phyloP scores from a whole-genome alignment of 2,113 vertebrate genomes.

The Drymodes brunneopygia region DNA sequence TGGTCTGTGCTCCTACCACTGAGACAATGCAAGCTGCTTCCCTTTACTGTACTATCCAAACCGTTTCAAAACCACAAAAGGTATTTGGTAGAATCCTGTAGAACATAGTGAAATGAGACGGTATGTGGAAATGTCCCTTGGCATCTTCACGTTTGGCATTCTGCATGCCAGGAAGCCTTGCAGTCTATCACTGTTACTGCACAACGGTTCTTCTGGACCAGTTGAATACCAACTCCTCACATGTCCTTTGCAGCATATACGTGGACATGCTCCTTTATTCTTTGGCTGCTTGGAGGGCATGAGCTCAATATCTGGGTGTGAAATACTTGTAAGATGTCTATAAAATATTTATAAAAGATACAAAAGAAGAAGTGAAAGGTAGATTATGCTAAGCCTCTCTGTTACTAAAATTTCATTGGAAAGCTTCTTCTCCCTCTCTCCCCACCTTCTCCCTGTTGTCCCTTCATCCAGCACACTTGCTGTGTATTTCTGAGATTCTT shows the following conservation, averaged over 20 bases:
- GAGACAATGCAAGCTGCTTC: not conserved
- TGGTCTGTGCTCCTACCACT: not conserved
- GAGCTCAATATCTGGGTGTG: not conserved
- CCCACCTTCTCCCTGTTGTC: fast-evolving
- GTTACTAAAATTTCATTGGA: not conserved
- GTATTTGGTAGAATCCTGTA: not conserved
- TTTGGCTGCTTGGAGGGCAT: not conserved
- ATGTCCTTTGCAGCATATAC: not conserved
- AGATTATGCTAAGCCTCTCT: not conserved
- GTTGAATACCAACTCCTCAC: not conserved
- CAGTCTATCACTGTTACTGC: not conserved
- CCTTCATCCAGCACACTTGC: not conserved
- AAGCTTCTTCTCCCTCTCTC: not conserved
- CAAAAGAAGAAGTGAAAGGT: not conserved
- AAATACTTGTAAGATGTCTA: not conserved
- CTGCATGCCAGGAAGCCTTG: not conserved
- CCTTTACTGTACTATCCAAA: not conserved
- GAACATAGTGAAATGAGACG: not conserved
- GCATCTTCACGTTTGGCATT: not conserved
- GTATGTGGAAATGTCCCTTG: not conserved
- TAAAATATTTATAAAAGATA: not conserved
- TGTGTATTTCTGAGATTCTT: not conserved
- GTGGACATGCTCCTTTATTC: not conserved
- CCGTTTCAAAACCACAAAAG: not conserved
- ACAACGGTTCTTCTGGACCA: not conserved